phyloP scores from a whole-genome alignment of 2,113 vertebrate genomes.

The Tachycineta bicolor region DNA sequence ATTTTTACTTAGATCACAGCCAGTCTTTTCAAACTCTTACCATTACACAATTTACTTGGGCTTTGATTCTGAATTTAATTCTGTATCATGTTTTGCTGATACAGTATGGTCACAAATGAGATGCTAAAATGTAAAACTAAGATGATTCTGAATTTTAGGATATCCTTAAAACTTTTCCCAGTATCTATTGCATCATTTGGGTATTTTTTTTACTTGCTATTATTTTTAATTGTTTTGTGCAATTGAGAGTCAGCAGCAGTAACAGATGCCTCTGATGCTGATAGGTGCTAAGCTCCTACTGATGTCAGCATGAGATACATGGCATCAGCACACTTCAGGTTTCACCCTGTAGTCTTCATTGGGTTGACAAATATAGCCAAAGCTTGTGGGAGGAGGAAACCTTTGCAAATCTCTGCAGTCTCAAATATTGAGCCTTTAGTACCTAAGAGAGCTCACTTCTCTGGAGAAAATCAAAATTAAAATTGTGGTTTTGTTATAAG shows the following conservation, averaged over 20 bases:
- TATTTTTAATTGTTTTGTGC: constrained; percentile 21
- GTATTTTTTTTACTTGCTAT: neutral
- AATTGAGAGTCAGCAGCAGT: neutral
- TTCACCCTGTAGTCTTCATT: neutral
- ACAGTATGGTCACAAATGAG: neutral
- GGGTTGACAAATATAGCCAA: constrained; percentile 3
- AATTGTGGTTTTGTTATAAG: neutral
- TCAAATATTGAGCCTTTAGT: neutral
- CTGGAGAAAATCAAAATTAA: neutral
- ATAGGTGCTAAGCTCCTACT: constrained; percentile 1
- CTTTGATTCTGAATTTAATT: neutral
- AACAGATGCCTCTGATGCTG: neutral
- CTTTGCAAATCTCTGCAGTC: neutral
- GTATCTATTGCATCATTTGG: neutral
- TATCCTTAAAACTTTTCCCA: neutral
- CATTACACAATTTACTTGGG: neutral
- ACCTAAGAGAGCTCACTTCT: neutral
- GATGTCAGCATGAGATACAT: neutral
- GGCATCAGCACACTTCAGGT: neutral
- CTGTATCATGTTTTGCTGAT: neutral
- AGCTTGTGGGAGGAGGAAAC: neutral
- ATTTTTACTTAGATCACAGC: neutral
- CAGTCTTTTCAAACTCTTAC: neutral
- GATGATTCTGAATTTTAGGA: neutral
- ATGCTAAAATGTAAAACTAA: neutral